phyloP scores from a whole-genome alignment of 23 tunicate species.

The Botrylloides violaceus region DNA sequence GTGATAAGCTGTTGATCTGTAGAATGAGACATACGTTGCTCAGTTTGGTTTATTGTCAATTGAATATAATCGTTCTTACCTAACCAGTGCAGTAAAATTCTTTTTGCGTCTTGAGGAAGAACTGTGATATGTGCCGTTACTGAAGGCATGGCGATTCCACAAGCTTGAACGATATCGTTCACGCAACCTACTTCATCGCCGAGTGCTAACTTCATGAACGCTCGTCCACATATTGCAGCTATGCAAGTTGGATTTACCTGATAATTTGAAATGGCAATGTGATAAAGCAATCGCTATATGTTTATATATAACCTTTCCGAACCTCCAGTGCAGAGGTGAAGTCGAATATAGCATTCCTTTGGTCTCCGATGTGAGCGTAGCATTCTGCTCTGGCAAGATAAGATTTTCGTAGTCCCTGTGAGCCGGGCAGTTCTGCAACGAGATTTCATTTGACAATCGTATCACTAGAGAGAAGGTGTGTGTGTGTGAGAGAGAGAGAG shows the following conservation, averaged over 20 bases:
- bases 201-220: conserved; percentile 74
- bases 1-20: background rate
- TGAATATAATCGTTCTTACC: too few relatives aligned
- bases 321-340: conserved; percentile 88
- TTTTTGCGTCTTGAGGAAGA: conserved; percentile 77
- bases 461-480: too few relatives aligned
- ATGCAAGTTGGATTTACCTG: conserved; percentile 60
- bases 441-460: background rate
- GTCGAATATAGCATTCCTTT: conserved; percentile 55
- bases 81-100: conserved; percentile 61
- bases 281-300: background rate
- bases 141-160: conserved; percentile 51
- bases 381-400: conserved; percentile 87
- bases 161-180: conserved; percentile 49
- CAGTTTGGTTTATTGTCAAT: too few relatives aligned
- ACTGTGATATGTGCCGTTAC: conserved; percentile 55
- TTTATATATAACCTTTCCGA: too few relatives aligned
- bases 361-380: conserved; percentile 86
- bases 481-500: too few relatives aligned
- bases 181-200: conserved; percentile 79
- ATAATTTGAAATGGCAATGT: background rate
- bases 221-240: conserved; percentile 71
- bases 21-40: too few relatives aligned
- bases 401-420: conserved; percentile 47
- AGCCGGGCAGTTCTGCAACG: background rate